Evolutionary conservation across 2,113 vertebrate genomes (phyloP).

Genomic region (Ploceus nigricollis): DNA sequence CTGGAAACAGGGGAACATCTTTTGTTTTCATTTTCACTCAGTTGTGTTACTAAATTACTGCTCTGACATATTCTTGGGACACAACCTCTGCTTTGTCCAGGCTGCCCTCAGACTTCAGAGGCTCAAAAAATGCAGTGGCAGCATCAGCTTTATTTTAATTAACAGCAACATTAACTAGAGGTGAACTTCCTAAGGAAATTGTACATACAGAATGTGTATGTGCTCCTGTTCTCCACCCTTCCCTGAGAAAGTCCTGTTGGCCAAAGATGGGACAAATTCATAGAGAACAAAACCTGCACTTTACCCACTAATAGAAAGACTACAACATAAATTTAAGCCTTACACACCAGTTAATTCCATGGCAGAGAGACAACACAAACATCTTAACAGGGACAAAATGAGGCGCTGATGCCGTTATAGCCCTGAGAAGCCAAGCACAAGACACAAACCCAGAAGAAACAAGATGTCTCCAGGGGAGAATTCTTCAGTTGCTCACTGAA

Average conservation of each 20-base stretch:
- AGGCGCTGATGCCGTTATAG: accelerated
- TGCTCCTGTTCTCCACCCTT: neutral
- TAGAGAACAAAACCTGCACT: neutral
- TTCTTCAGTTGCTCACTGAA: neutral
- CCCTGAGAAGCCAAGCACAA: neutral
- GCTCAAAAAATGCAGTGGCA: neutral
- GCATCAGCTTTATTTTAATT: neutral
- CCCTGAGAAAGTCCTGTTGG: neutral
- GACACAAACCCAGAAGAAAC: neutral
- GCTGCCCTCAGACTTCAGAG: neutral
- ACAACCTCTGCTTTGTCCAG: neutral
- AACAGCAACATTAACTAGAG: neutral
- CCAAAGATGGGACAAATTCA: neutral
- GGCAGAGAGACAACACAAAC: neutral
- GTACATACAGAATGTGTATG: accelerated
- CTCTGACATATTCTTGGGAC: neutral
- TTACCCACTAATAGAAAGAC: neutral
- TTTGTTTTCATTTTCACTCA: neutral
- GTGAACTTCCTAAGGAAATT: neutral
- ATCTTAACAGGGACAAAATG: neutral
- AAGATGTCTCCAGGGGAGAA: neutral
- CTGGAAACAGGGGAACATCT: neutral
- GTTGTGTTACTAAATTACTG: neutral
- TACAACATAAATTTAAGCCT: neutral
- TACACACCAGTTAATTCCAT: neutral